A percentile compares a stretch with the other conserved stretches of the same genome.
Evolutionary conservation across 2,113 vertebrate species (phyloP).

Genomic region (Syngnathus floridae): DNA sequence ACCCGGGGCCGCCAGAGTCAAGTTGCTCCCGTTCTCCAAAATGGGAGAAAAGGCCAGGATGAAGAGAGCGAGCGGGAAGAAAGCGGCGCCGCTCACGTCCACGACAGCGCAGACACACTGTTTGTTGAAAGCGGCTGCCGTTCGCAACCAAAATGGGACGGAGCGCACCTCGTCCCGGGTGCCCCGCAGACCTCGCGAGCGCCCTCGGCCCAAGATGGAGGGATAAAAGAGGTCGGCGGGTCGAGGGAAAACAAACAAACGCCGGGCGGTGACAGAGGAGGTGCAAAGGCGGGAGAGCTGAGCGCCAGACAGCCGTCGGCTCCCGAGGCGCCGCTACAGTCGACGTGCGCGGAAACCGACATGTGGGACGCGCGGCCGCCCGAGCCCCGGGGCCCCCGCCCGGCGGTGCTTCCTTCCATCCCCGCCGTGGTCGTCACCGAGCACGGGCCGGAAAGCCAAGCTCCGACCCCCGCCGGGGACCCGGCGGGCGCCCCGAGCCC

Average conservation of each 20-base stretch:
- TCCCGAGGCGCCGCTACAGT: conserved; percentile 18
- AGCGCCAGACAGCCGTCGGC: background rate
- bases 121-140: conserved; percentile 29
- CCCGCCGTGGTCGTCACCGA: conserved; percentile 90
- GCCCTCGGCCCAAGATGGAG: background rate
- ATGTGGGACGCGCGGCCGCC: conserved; percentile 14
- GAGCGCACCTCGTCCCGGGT: conserved; percentile 1
- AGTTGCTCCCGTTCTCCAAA: conserved; percentile 52
- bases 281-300: conserved; percentile 1
- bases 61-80: conserved; percentile 19
- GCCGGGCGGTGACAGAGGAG: conserved; percentile 10
- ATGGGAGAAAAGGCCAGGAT: conserved; percentile 58
- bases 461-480: conserved; percentile 47
- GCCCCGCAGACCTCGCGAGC: conserved; percentile 18
- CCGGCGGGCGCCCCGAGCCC: conserved; percentile 52
- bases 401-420: conserved; percentile 55
- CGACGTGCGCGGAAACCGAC: conserved; percentile 12
- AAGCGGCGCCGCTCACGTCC: conserved; percentile 18
- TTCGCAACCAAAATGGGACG: conserved; percentile 29
- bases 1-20: conserved; percentile 32
- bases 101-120: conserved; percentile 31
- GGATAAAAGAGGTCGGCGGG: conserved; percentile 8
- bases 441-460: conserved; percentile 71
- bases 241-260: conserved; percentile 33
- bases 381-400: conserved; percentile 13